Conservation (phyloP, 2,113 vertebrate species). For the Galbula dea region DNA sequence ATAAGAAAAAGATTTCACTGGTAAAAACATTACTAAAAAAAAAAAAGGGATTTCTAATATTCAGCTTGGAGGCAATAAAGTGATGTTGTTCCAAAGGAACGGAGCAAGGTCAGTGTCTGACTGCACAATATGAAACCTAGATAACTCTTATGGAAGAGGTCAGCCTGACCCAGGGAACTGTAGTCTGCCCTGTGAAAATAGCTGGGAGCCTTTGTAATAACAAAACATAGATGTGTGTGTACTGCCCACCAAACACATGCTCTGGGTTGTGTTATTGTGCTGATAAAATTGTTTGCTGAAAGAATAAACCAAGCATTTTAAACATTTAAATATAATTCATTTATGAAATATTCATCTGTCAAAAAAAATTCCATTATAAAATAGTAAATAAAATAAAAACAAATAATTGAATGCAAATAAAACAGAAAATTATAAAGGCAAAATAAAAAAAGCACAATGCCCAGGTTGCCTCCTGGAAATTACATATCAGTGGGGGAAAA, state of each 20-base stretch:
- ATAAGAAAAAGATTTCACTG: not conserved
- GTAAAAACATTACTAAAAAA: not conserved
- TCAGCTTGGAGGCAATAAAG: not conserved
- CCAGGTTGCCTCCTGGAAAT: not conserved
- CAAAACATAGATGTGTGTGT: not conserved
- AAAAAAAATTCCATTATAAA: slow-evolving; percentile 63
- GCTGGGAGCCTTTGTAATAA: not conserved
- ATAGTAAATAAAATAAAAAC: slow-evolving; percentile 57
- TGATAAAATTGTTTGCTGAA: slow-evolving; percentile 62
- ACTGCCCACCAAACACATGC: slow-evolving; percentile 36
- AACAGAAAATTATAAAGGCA: slow-evolving; percentile 4
- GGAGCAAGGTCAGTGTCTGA: not conserved
- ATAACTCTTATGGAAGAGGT: not conserved
- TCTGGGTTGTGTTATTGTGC: slow-evolving; percentile 43
- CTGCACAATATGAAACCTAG: not conserved
- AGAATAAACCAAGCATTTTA: slow-evolving; percentile 60
- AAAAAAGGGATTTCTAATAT: not conserved
- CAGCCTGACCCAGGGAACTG: not conserved
- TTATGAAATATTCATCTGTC: slow-evolving; percentile 60
- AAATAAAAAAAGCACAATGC: not conserved
- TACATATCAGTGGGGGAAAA: not conserved
- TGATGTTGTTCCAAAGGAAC: not conserved
- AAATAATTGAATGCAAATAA: slow-evolving; percentile 61
- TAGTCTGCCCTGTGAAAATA: not conserved
- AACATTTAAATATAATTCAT: slow-evolving; percentile 64